These are phyloP conservation scores for Gopherus evgoodei DNA, from an alignment of 2,113 vertebrate species.

Conservation along the genomic window DNA sequence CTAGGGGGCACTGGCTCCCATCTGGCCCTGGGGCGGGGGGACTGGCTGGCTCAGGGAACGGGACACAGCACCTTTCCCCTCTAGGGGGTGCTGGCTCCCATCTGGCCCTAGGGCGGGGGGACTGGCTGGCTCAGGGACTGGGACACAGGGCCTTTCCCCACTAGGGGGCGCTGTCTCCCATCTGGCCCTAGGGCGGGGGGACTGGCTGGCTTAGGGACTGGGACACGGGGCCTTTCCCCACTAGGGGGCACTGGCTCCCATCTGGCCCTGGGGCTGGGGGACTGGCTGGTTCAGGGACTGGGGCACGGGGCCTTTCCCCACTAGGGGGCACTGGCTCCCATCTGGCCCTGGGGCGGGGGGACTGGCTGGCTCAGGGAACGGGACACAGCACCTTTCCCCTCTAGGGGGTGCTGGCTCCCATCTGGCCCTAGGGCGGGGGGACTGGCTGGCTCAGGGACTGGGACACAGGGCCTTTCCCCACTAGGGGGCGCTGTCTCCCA, in stretches of 20 bases:
- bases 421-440: neutral
- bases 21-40: too few relatives aligned
- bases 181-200: too few relatives aligned
- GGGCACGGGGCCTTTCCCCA: neutral
- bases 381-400: neutral
- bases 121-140: neutral
- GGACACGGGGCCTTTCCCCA: neutral
- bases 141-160: neutral
- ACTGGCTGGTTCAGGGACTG: neutral
- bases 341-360: too few relatives aligned
- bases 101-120: neutral
- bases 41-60: too few relatives aligned
- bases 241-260: too few relatives aligned
- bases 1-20: too few relatives aligned
- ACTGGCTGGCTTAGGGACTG: too few relatives aligned
- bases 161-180: neutral
- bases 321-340: neutral
- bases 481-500: neutral
- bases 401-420: too few relatives aligned
- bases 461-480: neutral
- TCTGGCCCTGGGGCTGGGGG: neutral
- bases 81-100: too few relatives aligned
- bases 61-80: neutral
- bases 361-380: too few relatives aligned
- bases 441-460: neutral